phyloP scores from a whole-genome alignment of 2,113 vertebrate species.

The Eleginops maclovinus region DNA sequence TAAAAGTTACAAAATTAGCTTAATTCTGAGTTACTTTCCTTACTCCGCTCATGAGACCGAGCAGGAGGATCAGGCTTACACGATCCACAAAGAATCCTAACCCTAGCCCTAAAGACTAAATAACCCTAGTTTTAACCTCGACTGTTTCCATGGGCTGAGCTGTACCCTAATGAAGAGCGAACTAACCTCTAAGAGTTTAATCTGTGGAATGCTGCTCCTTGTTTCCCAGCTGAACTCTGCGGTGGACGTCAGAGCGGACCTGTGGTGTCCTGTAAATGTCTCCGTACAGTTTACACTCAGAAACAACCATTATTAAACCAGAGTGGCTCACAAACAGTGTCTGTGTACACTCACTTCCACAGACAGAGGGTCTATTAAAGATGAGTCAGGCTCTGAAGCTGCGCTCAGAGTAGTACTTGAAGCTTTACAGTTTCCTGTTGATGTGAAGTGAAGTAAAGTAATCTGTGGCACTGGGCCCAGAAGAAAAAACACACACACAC shows the following conservation, averaged over 20 bases:
- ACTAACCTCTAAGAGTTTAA: background rate
- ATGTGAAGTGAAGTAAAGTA: conserved; percentile 34
- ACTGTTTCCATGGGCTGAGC: background rate
- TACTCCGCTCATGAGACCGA: too few relatives aligned
- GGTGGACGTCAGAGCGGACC: background rate
- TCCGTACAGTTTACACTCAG: background rate
- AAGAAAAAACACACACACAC: background rate
- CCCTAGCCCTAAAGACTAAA: too few relatives aligned
- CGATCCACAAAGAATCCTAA: too few relatives aligned
- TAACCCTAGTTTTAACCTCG: too few relatives aligned
- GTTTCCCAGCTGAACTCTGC: background rate
- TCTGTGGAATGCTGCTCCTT: background rate
- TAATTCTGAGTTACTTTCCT: too few relatives aligned
- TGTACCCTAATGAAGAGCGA: background rate
- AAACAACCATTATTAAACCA: conserved; percentile 19
- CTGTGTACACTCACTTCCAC: conserved; percentile 19
- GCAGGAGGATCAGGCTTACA: too few relatives aligned
- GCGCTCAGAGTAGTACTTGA: conserved; percentile 32
- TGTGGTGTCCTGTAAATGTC: conserved; percentile 8
- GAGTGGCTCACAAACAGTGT: conserved; percentile 17
- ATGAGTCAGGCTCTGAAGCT: conserved; percentile 49
- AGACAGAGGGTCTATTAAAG: conserved; percentile 49
- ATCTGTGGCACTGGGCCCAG: background rate
- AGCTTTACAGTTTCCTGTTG: conserved; percentile 63
- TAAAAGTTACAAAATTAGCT: too few relatives aligned